phyloP scores from a whole-genome alignment of 2,888 invertebrate species.

The Ormyrus rosae region DNA sequence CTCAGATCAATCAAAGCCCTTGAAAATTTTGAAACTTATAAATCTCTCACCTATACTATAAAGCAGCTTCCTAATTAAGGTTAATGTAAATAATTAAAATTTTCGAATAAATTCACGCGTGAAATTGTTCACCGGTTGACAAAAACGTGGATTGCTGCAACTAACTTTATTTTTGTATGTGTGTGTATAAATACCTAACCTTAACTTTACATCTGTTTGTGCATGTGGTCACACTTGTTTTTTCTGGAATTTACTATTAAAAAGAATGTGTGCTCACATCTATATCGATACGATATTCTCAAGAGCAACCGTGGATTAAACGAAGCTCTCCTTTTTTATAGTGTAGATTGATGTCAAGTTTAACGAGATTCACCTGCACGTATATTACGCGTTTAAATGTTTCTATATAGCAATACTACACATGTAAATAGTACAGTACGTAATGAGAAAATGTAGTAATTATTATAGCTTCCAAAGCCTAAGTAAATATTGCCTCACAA shows the following conservation, averaged over 20 bases:
- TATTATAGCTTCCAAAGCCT: no score
- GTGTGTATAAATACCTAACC: slow-evolving; percentile 24
- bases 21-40: background rate
- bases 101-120: background rate
- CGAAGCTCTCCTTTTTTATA: no score
- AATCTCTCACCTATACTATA: slow-evolving; percentile 3
- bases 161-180: background rate
- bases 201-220: slow-evolving; percentile 6
- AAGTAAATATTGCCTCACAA: no score
- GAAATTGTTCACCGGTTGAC: slow-evolving; percentile 16
- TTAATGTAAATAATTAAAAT: background rate
- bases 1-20: no score
- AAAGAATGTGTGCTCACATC: no score
- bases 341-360: no score
- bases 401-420: background rate
- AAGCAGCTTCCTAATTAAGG: background rate
- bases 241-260: slow-evolving; percentile 16
- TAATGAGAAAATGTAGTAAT: no score
- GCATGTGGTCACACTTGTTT: slow-evolving; percentile 35
- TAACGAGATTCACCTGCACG: no score
- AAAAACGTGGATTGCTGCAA: background rate
- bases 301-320: no score
- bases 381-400: no score
- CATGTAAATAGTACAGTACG: no score
- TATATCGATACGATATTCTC: no score